Base-by-base conservation (phyloP, 2,888 invertebrate genomes). In the Micoletzkya japonica region DNA sequence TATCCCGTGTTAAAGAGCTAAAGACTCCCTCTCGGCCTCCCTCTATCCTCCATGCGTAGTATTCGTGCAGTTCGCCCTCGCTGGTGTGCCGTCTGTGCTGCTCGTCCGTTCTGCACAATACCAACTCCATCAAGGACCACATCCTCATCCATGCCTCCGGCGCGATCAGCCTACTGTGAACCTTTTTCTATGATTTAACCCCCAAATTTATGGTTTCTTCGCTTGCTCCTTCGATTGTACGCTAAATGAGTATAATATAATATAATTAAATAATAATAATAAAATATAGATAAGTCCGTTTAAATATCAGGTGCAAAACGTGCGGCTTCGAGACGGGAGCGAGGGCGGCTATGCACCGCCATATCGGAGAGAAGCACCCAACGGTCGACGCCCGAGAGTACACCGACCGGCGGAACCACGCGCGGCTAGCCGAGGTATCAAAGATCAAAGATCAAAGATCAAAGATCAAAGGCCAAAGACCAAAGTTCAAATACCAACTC, bases 301-400 rank as follows among this genome's bases (percentile, higher is more conserved):
- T n/a, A n/a, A n/a, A n/a, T n/a, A n/a, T 71, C 56, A 74, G 76
- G 30, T 78, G 78, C 26, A 72, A 73, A 24, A 34, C 75, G 14
- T 78, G 78, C 49, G 78, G 78, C 2, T 74, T 71, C 49, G 76
- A 78, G 68, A 70, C 73, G 30, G 66, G 70, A 4, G 73, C 74
- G n/a, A 74, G 76, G 52, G 70, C 70, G 57, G 70, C 71, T 49
- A 71, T 78, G 64, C 75, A 78, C 70, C 26, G 52, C 2, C 78
- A 78, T 67, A 78, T 78, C 74, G 60, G 74, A 37, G 64, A 69
- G 14, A 73, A 73, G 30, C 78, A 78, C 63, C 76, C 75, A 14
- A 59, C 72, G 3, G 75, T 74, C 72, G 72, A 72, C 63, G 71
- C 71, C 34, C 70, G 72, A 17, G 63, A 73, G 68, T 75, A 75